Percentiles rank a stretch among this genome's conserved stretches.
phyloP scores from a whole-genome alignment of 2,797 vertebrate species.

The Coregonus suidteri region DNA sequence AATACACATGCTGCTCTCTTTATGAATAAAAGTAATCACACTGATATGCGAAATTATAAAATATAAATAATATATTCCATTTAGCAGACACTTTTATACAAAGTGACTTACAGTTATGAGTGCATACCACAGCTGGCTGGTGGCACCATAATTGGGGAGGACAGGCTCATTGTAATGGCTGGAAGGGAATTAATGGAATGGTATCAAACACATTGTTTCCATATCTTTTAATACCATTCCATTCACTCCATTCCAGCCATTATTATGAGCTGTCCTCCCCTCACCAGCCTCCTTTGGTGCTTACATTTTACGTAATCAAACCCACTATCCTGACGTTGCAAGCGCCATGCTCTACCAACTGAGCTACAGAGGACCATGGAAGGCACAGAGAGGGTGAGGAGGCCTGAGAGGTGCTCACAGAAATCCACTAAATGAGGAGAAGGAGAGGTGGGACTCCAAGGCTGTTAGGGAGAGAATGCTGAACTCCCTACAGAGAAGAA shows the following conservation, averaged over 20 bases:
- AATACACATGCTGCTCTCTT: conserved; percentile 36
- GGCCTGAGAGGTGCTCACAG: background rate
- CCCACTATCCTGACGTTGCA: background rate
- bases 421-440: conserved; percentile 19
- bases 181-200: too few relatives aligned
- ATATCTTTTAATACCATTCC: too few relatives aligned
- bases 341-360: background rate
- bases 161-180: too few relatives aligned
- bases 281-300: background rate
- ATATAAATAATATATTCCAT: background rate
- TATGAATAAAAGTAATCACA: conserved; percentile 44
- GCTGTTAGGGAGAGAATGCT: conserved; percentile 28
- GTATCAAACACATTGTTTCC: too few relatives aligned
- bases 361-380: background rate
- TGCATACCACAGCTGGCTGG: too few relatives aligned
- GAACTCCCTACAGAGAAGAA: conserved; percentile 14
- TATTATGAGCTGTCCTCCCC: too few relatives aligned
- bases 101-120: background rate
- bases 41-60: conserved; percentile 16
- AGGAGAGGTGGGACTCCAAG: conserved; percentile 28
- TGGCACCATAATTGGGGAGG: too few relatives aligned
- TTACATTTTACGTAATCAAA: background rate
- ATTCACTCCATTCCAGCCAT: too few relatives aligned
- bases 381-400: background rate
- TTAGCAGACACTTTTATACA: background rate